These are phyloP conservation scores for Beroe ovata DNA, from an alignment of 37 sponge, comb jelly and placozoan genomes.

Conservation along the genomic window DNA sequence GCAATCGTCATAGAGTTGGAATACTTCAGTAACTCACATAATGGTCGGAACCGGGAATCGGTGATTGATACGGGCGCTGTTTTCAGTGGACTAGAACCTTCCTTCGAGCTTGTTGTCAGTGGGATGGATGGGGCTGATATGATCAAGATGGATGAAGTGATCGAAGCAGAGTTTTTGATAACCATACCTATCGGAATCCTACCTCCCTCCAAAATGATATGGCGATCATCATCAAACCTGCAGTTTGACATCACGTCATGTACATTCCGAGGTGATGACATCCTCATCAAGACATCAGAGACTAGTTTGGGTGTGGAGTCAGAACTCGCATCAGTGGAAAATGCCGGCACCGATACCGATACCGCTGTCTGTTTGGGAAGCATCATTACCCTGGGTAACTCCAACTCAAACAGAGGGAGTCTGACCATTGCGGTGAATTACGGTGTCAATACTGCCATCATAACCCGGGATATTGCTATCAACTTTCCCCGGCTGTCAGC, in stretches of 20 bases:
- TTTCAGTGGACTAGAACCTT: neutral
- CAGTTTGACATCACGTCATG: neutral
- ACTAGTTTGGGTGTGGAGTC: neutral
- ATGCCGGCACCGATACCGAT: neutral
- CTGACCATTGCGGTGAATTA: slow-evolving; percentile 35
- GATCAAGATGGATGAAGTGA: slow-evolving; percentile 5
- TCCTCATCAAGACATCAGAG: neutral
- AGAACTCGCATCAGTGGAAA: neutral
- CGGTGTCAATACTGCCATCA: slow-evolving; percentile 28
- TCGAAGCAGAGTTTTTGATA: neutral
- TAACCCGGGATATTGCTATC: neutral
- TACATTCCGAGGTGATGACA: neutral
- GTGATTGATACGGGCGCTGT: neutral
- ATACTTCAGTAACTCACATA: slow-evolving; percentile 16
- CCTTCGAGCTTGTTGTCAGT: neutral
- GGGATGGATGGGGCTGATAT: neutral
- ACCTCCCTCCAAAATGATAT: neutral
- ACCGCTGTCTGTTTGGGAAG: neutral
- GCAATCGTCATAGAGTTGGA: neutral
- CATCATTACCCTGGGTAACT: neutral
- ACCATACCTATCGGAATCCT: neutral
- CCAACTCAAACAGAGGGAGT: neutral
- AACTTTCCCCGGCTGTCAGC: neutral
- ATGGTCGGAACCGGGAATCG: neutral
- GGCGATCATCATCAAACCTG: slow-evolving; percentile 14